Evolutionary conservation across 2,888 invertebrate species (phyloP).

Genomic region (Meghimatium bilineatum): DNA sequence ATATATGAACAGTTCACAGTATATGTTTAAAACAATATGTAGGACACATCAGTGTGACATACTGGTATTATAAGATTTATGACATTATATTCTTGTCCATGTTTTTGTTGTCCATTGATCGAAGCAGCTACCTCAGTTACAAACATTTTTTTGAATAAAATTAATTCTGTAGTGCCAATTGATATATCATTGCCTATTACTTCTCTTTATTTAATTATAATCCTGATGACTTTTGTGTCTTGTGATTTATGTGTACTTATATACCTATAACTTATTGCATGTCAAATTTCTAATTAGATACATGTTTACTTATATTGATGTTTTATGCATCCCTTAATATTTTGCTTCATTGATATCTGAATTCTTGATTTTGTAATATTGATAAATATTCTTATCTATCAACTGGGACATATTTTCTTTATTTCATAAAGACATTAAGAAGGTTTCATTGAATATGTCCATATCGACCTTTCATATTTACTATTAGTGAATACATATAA

Average conservation of each 20-base stretch:
- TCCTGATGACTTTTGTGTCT: not conserved
- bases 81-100: not conserved
- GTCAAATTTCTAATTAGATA: not conserved
- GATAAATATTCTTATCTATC: too few species aligned
- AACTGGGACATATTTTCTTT: too few species aligned
- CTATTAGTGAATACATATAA: too few species aligned
- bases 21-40: too few species aligned
- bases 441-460: too few species aligned
- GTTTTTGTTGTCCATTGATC: slow-evolving; percentile 6
- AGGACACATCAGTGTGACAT: too few species aligned
- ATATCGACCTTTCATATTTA: too few species aligned
- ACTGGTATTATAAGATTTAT: not conserved
- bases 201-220: not conserved
- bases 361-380: not conserved
- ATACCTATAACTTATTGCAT: not conserved
- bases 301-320: not conserved
- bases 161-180: not conserved
- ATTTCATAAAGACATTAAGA: too few species aligned
- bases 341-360: not conserved
- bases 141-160: not conserved
- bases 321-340: not conserved
- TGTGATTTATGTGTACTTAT: not conserved
- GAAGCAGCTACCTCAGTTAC: slow-evolving; percentile 17
- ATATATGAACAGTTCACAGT: too few species aligned
- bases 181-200: not conserved